Conservation (phyloP, 2,888 invertebrate genomes). For the Branchellion lobata region DNA sequence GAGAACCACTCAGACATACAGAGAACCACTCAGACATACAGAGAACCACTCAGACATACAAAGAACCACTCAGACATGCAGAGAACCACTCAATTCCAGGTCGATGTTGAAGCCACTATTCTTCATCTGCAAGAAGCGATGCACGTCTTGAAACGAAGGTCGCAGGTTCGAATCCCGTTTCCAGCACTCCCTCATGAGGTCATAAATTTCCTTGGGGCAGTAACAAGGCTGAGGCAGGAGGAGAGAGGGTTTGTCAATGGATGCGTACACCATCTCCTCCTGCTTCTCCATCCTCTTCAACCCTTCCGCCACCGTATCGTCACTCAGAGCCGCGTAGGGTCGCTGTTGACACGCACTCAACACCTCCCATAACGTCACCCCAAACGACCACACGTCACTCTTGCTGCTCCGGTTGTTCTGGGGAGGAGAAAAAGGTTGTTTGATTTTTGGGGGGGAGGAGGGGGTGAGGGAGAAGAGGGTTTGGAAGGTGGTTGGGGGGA, state of each 20-base stretch:
- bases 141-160: conserved; percentile 83
- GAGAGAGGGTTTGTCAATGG: background rate
- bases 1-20: too few relatives aligned
- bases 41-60: background rate
- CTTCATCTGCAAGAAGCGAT: conserved; percentile 73
- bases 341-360: background rate
- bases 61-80: background rate
- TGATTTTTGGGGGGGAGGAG: background rate
- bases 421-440: too few relatives aligned
- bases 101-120: conserved; percentile 62
- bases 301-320: conserved; percentile 76
- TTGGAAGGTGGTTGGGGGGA: too few relatives aligned
- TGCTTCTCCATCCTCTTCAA: conserved; percentile 59
- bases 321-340: conserved; percentile 61
- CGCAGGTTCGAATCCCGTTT: conserved; percentile 76
- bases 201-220: conserved; percentile 84
- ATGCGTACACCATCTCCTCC: background rate
- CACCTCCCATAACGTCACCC: background rate
- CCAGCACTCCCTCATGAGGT: conserved; percentile 89
- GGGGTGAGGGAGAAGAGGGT: too few relatives aligned
- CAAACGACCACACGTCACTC: background rate
- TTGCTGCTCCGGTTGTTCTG: background rate
- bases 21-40: too few relatives aligned
- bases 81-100: conserved; percentile 54
- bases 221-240: conserved; percentile 72